Evolutionary conservation across 2,797 vertebrate species (phyloP).

Genomic region (Leptatherina wallacei): DNA sequence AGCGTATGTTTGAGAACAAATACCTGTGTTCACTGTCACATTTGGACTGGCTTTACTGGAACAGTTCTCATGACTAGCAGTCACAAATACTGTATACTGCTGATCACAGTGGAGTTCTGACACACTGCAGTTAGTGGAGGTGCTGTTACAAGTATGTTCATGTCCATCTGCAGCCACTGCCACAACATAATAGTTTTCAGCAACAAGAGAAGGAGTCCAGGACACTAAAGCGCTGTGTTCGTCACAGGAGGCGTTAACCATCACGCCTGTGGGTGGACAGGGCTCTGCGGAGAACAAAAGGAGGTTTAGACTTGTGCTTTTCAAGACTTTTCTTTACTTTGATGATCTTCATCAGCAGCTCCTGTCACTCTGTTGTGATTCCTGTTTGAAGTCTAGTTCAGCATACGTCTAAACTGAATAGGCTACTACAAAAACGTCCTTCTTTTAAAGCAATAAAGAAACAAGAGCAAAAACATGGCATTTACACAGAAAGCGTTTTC

Average conservation of each 20-base stretch:
- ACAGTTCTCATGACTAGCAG: slow-evolving; percentile 74
- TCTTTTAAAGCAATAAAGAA: too few species aligned
- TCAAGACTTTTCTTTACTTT: background rate
- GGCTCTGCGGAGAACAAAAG: slow-evolving; percentile 64
- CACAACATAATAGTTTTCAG: slow-evolving; percentile 67
- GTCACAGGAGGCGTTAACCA: slow-evolving; percentile 50
- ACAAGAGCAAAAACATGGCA: background rate
- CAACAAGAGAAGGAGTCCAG: slow-evolving; percentile 72
- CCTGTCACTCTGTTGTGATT: background rate
- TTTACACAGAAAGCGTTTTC: background rate
- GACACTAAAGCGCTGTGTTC: slow-evolving; percentile 62
- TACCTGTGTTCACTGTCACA: slow-evolving; percentile 71
- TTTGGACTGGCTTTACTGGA: slow-evolving; percentile 69
- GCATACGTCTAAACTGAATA: background rate
- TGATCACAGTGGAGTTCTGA: slow-evolving; percentile 64
- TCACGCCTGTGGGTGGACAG: slow-evolving; percentile 66
- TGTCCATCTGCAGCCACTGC: slow-evolving; percentile 54
- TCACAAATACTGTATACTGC: slow-evolving; percentile 63
- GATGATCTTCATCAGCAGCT: background rate
- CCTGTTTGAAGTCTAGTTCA: background rate
- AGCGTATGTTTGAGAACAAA: background rate
- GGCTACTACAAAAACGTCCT: background rate
- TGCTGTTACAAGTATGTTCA: slow-evolving; percentile 53
- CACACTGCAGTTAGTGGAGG: slow-evolving; percentile 67
- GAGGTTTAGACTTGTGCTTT: background rate